Conservation (phyloP, 2,888 invertebrate species). For the Unio pictorum region DNA sequence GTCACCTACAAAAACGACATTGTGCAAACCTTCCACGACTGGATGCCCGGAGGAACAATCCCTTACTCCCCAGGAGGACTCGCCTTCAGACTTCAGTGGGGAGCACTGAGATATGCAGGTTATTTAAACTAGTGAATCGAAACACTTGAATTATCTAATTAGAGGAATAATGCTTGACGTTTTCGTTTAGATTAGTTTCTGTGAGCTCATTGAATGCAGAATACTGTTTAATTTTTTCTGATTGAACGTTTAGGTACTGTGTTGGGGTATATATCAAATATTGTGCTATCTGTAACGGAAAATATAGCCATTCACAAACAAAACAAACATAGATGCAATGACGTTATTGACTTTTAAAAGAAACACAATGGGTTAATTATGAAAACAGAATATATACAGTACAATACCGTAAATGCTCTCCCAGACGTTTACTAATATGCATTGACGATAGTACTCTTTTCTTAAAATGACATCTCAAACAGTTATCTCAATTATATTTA, state of each 20-base stretch:
- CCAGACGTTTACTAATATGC: no score
- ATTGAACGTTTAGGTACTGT: not conserved
- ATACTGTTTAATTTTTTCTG: not conserved
- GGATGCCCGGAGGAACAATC: slow-evolving; percentile 60
- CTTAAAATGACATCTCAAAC: no score
- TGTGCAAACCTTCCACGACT: slow-evolving; percentile 46
- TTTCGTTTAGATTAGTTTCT: not conserved
- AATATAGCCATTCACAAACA: no score
- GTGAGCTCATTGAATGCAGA: not conserved
- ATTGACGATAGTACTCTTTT: no score
- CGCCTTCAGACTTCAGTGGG: slow-evolving; percentile 63
- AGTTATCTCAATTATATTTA: no score
- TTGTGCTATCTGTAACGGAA: no score
- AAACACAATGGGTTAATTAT: no score
- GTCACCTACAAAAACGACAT: slow-evolving; percentile 49
- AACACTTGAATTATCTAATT: slow-evolving; percentile 10
- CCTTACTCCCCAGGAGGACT: slow-evolving; percentile 61
- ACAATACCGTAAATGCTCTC: no score
- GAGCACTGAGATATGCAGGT: slow-evolving; percentile 61
- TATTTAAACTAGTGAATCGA: not conserved
- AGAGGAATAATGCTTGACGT: not conserved
- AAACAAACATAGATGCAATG: no score
- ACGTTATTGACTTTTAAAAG: no score
- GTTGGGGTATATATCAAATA: no score
- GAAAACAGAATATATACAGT: no score